These are phyloP conservation scores for Zaprionus capensis DNA, from an alignment of 1,140 invertebrate genomes.

Conservation along the genomic window DNA sequence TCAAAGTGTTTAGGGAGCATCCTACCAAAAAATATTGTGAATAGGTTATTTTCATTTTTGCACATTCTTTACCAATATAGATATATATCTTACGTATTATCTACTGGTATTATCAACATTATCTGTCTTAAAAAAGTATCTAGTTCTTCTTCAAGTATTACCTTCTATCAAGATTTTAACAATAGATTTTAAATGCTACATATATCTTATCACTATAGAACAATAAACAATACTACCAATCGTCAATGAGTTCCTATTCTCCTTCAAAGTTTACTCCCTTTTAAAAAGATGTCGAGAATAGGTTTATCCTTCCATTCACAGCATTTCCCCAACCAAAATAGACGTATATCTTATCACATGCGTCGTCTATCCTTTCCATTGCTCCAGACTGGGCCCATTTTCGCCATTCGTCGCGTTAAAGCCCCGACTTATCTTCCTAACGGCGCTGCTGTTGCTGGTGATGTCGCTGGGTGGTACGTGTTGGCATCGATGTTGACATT, in stretches of 20 bases:
- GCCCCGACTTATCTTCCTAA: neutral
- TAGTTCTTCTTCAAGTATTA: neutral
- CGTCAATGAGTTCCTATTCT: too few species aligned
- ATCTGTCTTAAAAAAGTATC: too few species aligned
- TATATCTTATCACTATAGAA: too few species aligned
- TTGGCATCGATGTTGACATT: conserved; percentile 44
- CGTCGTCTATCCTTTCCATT: neutral
- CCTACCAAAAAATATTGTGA: too few species aligned
- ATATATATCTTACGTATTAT: too few species aligned
- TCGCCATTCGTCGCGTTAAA: neutral
- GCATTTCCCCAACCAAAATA: neutral
- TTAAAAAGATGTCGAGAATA: neutral
- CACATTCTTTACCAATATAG: too few species aligned
- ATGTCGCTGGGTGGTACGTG: conserved; percentile 39
- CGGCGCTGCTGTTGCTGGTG: neutral
- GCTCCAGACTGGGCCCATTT: neutral
- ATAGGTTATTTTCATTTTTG: too few species aligned
- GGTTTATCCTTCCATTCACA: neutral
- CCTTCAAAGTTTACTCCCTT: neutral
- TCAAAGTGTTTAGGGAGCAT: too few species aligned
- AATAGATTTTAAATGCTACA: too few species aligned
- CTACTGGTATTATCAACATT: too few species aligned
- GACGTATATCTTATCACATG: conserved; percentile 12
- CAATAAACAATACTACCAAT: too few species aligned
- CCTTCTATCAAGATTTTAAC: neutral